A percentile compares a stretch with the other conserved stretches of the same genome.
These are phyloP conservation scores for Pitta sordida DNA, from an alignment of 2,113 vertebrate genomes.

Conservation along the genomic window DNA sequence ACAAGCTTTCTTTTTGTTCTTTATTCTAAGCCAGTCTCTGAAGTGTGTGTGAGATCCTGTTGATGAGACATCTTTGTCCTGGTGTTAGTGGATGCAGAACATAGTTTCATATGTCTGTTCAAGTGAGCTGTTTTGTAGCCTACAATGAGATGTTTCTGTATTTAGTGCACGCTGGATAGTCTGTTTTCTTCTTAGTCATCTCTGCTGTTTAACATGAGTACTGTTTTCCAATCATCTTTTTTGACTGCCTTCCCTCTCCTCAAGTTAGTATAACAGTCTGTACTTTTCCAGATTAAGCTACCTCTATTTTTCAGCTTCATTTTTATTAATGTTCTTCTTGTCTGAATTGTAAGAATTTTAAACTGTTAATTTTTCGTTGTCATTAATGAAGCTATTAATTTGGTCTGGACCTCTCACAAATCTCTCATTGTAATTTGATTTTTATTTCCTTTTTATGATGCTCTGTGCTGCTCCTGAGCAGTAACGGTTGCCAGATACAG, in stretches of 20 bases:
- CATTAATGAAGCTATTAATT: slow-evolving; percentile 15
- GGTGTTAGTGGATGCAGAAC: background rate
- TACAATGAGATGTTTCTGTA: background rate
- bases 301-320: background rate
- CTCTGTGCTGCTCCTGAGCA: background rate
- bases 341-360: background rate
- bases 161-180: background rate
- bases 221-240: background rate
- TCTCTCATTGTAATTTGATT: background rate
- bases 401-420: background rate
- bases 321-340: background rate
- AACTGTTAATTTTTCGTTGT: slow-evolving; percentile 9
- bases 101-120: background rate
- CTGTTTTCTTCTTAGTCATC: background rate
- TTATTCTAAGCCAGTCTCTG: background rate
- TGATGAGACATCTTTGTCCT: background rate
- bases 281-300: background rate
- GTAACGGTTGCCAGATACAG: background rate
- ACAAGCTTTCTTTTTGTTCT: background rate
- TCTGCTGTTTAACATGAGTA: background rate
- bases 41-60: background rate
- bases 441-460: background rate
- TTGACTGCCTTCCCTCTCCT: background rate
- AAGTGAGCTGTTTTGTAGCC: slow-evolving; percentile 2
- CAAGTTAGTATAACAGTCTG: background rate